These are phyloP conservation scores for Poecilia velifera DNA, from an alignment of 2,797 vertebrate genomes.

Conservation along the genomic window DNA sequence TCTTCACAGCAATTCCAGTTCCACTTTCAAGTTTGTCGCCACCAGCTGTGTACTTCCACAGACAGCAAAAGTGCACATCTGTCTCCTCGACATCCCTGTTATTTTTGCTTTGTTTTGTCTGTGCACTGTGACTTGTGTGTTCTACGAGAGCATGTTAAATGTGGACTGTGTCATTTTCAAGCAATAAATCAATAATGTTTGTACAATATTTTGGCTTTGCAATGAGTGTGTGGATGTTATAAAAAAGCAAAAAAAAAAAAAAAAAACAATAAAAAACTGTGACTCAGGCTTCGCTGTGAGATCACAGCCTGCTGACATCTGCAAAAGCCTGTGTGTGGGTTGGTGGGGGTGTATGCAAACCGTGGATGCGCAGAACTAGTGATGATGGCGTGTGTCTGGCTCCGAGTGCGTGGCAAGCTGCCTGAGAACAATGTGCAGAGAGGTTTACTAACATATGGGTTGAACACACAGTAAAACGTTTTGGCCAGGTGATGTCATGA, in stretches of 20 bases:
- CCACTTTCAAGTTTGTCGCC: background rate
- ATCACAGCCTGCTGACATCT: conserved; percentile 58
- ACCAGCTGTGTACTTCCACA: background rate
- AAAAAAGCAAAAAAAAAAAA: conserved; percentile 8
- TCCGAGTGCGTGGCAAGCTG: conserved; percentile 53
- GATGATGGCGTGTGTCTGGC: conserved; percentile 78
- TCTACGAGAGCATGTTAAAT: conserved; percentile 32
- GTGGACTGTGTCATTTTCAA: conserved; percentile 29
- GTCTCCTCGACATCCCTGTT: conserved; percentile 5
- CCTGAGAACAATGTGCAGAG: conserved; percentile 66
- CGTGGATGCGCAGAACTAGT: conserved; percentile 53
- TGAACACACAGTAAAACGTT: conserved; percentile 12
- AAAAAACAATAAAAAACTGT: conserved; percentile 22
- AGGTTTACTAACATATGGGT: conserved; percentile 46
- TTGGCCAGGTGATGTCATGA: conserved; percentile 61
- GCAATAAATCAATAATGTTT: conserved; percentile 49
- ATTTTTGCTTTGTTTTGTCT: conserved; percentile 11
- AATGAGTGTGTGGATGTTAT: conserved; percentile 35
- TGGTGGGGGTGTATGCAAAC: conserved; percentile 33
- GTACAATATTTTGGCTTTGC: conserved; percentile 19
- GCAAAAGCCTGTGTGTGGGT: conserved; percentile 5
- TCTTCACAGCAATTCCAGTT: background rate
- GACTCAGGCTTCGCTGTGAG: conserved; percentile 49
- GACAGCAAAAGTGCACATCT: background rate
- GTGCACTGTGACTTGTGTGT: conserved; percentile 4